These are phyloP conservation scores for Zele albiditarsus DNA, from an alignment of 2,888 invertebrate species.

Conservation along the genomic window DNA sequence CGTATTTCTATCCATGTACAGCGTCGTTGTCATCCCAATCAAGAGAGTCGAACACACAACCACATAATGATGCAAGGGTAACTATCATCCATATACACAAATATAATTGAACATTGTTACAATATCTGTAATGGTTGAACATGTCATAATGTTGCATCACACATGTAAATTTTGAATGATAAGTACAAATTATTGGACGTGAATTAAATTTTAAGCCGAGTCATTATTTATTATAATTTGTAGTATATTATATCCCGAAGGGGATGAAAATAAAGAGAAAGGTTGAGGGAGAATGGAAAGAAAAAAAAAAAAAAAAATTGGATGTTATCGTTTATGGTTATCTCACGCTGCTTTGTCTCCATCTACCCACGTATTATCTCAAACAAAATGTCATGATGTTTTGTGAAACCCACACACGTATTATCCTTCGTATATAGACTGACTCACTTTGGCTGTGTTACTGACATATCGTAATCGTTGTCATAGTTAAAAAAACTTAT, in stretches of 20 bases:
- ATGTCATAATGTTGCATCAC: not conserved
- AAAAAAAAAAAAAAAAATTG: not conserved
- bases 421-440: not conserved
- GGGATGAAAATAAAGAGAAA: not conserved
- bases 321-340: not conserved
- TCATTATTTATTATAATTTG: not conserved
- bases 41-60: not conserved
- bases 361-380: conserved; percentile 3
- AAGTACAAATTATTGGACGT: not conserved
- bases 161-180: not conserved
- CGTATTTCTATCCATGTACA: not conserved
- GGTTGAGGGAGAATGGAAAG: not conserved
- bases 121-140: not conserved
- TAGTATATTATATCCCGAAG: too few relatives aligned
- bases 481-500: not conserved
- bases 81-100: not conserved
- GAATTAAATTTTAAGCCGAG: not conserved
- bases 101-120: conserved; percentile 1
- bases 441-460: not conserved
- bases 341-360: conserved; percentile 1
- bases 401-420: conserved; percentile 1
- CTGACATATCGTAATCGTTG: not conserved
- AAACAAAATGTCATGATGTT: conserved; percentile 1
- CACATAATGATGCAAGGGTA: too few relatives aligned
- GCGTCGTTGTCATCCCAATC: not conserved